phyloP scores from a whole-genome alignment of 1,140 invertebrate species.

The Pinna nobilis region DNA sequence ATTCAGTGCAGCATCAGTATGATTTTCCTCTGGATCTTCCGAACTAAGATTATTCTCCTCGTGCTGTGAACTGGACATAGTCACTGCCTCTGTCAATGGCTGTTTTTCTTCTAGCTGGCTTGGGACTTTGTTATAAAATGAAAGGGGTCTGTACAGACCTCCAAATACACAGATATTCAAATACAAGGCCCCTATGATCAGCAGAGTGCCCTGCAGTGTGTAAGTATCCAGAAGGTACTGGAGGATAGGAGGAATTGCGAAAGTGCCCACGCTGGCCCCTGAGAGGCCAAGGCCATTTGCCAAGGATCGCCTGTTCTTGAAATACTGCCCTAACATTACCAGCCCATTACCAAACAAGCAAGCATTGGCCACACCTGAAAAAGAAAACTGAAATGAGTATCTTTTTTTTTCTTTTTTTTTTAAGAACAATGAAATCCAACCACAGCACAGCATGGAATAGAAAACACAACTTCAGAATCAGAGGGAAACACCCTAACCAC shows the following conservation, averaged over 20 bases:
- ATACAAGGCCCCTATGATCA: slow-evolving; percentile 51
- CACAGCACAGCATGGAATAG: background rate
- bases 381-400: slow-evolving; percentile 6
- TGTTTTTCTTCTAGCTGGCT: background rate
- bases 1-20: slow-evolving; percentile 10
- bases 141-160: slow-evolving; percentile 43
- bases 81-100: background rate
- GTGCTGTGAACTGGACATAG: background rate
- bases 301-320: slow-evolving; percentile 57
- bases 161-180: slow-evolving; percentile 46
- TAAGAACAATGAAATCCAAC: background rate
- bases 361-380: slow-evolving; percentile 65
- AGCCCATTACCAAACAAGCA: slow-evolving; percentile 66
- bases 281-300: slow-evolving; percentile 67
- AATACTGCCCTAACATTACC: slow-evolving; percentile 68
- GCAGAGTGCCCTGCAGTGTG: slow-evolving; percentile 44
- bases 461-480: background rate
- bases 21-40: slow-evolving; percentile 1
- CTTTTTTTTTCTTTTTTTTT: background rate
- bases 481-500: too few species aligned
- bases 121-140: slow-evolving; percentile 31
- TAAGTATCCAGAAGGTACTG: slow-evolving; percentile 58
- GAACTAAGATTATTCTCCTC: background rate
- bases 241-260: slow-evolving; percentile 61
- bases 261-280: slow-evolving; percentile 61